Conservation (phyloP, 2,888 invertebrate species). For the Ornithoptera priamus region DNA sequence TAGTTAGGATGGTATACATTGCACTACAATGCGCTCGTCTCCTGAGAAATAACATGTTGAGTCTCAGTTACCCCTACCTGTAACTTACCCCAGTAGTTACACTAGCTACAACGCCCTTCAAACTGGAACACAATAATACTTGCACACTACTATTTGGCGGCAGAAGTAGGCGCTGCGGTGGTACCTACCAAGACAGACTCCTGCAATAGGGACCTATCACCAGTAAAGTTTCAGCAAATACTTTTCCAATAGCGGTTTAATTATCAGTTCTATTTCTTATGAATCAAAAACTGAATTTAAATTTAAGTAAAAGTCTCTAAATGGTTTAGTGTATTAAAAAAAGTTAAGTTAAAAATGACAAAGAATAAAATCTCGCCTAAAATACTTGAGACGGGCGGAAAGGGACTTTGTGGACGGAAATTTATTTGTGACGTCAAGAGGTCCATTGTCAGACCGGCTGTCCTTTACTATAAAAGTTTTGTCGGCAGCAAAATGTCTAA, state of each 20-base stretch:
- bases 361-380: not conserved
- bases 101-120: too few species aligned
- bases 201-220: too few species aligned
- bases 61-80: too few species aligned
- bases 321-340: not conserved
- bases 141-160: too few species aligned
- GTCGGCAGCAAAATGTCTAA: not conserved
- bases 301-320: not conserved
- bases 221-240: too few species aligned
- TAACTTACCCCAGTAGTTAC: too few species aligned
- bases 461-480: conserved; percentile 7
- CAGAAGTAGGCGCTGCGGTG: too few species aligned
- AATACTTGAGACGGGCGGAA: not conserved
- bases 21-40: too few species aligned
- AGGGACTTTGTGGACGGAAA: not conserved
- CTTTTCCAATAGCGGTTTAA: not conserved
- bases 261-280: not conserved
- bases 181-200: too few species aligned
- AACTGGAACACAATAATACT: too few species aligned
- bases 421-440: conserved; percentile 7
- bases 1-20: too few species aligned
- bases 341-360: not conserved
- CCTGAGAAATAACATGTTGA: too few species aligned
- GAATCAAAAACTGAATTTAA: not conserved
- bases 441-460: not conserved